These are phyloP conservation scores for Agriopis aurantiaria DNA, from an alignment of 2,888 invertebrate species.

Conservation along the genomic window DNA sequence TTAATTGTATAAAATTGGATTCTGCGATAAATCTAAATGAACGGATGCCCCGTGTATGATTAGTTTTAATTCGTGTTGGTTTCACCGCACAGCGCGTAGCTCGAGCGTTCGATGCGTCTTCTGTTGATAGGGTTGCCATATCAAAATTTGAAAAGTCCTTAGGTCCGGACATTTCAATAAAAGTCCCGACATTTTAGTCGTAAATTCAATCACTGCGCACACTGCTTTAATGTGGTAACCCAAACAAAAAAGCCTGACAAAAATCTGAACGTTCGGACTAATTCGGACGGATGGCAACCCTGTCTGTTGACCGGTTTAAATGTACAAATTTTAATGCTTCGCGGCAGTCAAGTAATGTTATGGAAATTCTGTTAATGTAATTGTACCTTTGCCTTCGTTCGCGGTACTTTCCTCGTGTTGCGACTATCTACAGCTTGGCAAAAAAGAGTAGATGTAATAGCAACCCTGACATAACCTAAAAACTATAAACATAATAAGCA, in stretches of 20 bases:
- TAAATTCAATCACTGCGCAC: no score
- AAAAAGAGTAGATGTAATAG: not conserved
- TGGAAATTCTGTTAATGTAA: constrained; percentile 19
- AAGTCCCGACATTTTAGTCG: no score
- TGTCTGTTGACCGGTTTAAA: constrained; percentile 49
- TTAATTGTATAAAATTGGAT: constrained; percentile 70
- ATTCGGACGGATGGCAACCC: no score
- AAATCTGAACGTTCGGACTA: no score
- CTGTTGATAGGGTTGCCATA: no score
- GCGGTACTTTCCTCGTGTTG: constrained; percentile 21
- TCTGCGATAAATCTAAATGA: constrained; percentile 64
- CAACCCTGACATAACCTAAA: no score
- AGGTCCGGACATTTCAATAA: no score
- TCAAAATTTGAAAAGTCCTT: no score
- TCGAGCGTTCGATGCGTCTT: not conserved
- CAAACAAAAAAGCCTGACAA: no score
- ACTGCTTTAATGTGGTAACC: no score
- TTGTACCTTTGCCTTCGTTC: constrained; percentile 11
- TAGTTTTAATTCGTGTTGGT: constrained; percentile 58
- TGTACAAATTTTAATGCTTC: constrained; percentile 64
- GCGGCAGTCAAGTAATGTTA: constrained; percentile 46
- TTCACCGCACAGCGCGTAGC: constrained; percentile 49
- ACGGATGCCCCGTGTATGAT: constrained; percentile 69
- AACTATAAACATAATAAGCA: no score
- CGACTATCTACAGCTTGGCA: constrained; percentile 41